phyloP scores from a whole-genome alignment of 23 tunicate species.

The Pegea sp. region DNA sequence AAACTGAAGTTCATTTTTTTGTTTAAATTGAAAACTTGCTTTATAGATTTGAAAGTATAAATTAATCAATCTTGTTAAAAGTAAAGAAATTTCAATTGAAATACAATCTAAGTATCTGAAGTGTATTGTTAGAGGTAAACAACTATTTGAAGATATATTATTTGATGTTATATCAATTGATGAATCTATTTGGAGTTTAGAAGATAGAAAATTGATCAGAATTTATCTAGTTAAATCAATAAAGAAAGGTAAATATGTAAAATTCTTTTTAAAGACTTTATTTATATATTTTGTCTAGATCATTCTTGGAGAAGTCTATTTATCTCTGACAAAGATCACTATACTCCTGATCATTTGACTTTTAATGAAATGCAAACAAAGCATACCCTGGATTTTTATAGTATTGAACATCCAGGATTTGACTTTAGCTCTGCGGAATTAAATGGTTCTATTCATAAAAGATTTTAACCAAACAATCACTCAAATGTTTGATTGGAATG shows the following conservation, averaged over 20 bases:
- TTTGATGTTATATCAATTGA: conserved; percentile 16
- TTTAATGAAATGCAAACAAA: conserved; percentile 78
- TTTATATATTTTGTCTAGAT: no score
- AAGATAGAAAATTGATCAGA: conserved; percentile 51
- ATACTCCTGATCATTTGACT: conserved; percentile 54
- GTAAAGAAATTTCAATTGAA: conserved; percentile 37
- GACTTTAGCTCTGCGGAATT: conserved; percentile 73
- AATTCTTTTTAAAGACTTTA: no score
- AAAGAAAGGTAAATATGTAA: conserved; percentile 2
- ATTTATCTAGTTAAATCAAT: conserved; percentile 37
- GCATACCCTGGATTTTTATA: conserved; percentile 51
- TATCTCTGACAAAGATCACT: no score
- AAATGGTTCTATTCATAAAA: no score
- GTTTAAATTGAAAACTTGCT: no score
- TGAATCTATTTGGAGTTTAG: conserved; percentile 76
- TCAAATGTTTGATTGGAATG: background rate
- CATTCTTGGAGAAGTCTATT: no score
- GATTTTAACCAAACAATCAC: no score
- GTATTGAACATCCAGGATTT: conserved; percentile 72
- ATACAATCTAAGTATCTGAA: conserved; percentile 20
- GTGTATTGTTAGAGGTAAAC: conserved; percentile 23
- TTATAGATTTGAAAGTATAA: no score
- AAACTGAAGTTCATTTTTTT: no score
- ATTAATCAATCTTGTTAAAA: no score
- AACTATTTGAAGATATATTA: conserved; percentile 17